Conservation (phyloP, 2,797 vertebrate species). For the Apogon hyalosoma region DNA sequence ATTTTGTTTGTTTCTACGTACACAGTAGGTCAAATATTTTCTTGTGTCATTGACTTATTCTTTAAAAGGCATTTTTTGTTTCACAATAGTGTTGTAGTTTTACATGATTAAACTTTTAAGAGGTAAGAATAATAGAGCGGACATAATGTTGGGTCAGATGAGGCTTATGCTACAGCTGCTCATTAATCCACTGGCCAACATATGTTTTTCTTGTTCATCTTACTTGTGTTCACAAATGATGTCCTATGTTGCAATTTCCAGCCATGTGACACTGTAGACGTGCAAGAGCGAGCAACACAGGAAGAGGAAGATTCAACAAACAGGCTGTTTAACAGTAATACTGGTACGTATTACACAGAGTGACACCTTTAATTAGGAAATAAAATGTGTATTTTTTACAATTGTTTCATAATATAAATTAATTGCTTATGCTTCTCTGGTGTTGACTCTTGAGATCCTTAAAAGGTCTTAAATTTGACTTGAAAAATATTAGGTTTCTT, state of each 20-base stretch:
- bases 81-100: not conserved
- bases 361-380: not conserved
- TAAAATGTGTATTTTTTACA: not conserved
- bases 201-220: slow-evolving; percentile 50
- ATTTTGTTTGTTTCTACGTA: slow-evolving; percentile 8
- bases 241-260: slow-evolving; percentile 75
- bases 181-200: slow-evolving; percentile 40
- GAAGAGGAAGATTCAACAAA: slow-evolving; percentile 62
- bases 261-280: slow-evolving; percentile 73
- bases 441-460: not conserved
- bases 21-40: slow-evolving; percentile 6
- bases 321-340: slow-evolving; percentile 23
- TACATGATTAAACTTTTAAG: not conserved
- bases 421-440: not conserved
- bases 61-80: not conserved
- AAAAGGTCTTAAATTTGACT: too few species aligned
- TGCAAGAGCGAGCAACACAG: slow-evolving; percentile 51
- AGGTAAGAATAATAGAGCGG: slow-evolving; percentile 14
- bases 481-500: too few species aligned
- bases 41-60: slow-evolving; percentile 21
- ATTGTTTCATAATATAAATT: slow-evolving; percentile 7
- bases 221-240: slow-evolving; percentile 35
- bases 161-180: slow-evolving; percentile 16
- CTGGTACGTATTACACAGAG: slow-evolving; percentile 54
- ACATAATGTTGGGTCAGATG: slow-evolving; percentile 43